These are phyloP conservation scores for Calameuta pallipes DNA, from an alignment of 2,888 invertebrate species.

Conservation along the genomic window DNA sequence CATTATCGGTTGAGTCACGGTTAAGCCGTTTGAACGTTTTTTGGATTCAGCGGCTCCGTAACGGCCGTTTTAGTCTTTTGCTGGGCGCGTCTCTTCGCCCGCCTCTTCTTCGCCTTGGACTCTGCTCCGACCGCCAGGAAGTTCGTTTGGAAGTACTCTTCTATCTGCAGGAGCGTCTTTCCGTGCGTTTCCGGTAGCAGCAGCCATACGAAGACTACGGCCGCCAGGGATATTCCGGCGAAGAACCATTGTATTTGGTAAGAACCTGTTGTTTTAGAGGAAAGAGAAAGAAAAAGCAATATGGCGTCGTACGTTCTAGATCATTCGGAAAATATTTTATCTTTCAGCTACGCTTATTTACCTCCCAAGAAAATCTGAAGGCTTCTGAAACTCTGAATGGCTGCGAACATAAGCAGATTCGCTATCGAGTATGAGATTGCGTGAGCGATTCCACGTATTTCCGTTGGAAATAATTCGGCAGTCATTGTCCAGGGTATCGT, in stretches of 20 bases:
- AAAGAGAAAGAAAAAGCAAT: constrained; percentile 11
- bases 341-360: constrained; percentile 14
- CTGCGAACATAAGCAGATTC: constrained; percentile 71
- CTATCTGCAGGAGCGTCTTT: constrained; percentile 66
- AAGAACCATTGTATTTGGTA: constrained; percentile 71
- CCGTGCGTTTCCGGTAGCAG: constrained; percentile 68
- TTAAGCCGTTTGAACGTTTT: constrained; percentile 44
- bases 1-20: background rate
- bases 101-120: constrained; percentile 44
- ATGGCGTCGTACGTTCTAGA: background rate
- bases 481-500: constrained; percentile 77
- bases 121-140: constrained; percentile 54
- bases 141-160: constrained; percentile 67
- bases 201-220: constrained; percentile 64
- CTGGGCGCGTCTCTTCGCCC: constrained; percentile 37
- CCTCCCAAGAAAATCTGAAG: constrained; percentile 55
- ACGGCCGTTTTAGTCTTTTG: constrained; percentile 41
- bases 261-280: constrained; percentile 57
- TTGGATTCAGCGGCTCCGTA: constrained; percentile 52
- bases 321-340: constrained; percentile 3
- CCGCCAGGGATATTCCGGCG: constrained; percentile 66
- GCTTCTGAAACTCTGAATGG: constrained; percentile 68
- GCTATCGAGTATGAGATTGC: constrained; percentile 71
- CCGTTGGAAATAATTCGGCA: constrained; percentile 72
- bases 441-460: constrained; percentile 72